phyloP scores from a whole-genome alignment of 1,140 invertebrate genomes.

The Temnothorax longispinosus region DNA sequence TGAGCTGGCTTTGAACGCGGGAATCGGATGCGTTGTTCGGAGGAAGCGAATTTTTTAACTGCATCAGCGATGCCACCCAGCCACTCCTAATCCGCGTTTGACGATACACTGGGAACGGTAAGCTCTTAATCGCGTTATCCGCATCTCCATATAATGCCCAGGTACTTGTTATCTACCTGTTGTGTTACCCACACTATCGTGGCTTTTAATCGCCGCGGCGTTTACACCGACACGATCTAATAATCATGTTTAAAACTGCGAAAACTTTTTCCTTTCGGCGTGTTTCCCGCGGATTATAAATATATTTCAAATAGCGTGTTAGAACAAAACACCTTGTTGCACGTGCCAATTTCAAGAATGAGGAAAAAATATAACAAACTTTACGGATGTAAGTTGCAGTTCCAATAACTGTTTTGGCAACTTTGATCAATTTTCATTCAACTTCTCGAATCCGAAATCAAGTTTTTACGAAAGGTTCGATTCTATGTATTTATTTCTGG shows the following conservation, averaged over 20 bases:
- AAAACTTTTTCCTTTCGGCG: neutral
- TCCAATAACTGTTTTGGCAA: neutral
- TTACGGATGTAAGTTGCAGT: neutral
- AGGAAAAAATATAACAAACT: neutral
- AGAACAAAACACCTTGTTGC: neutral
- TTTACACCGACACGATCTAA: slow-evolving; percentile 55
- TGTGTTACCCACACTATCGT: slow-evolving; percentile 50
- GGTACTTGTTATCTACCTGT: slow-evolving; percentile 69
- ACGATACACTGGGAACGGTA: slow-evolving; percentile 57
- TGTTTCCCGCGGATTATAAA: neutral
- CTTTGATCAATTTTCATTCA: neutral
- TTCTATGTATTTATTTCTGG: neutral
- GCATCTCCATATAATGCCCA: slow-evolving; percentile 71
- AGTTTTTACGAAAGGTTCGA: neutral
- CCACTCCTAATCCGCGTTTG: slow-evolving; percentile 54
- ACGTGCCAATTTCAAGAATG: neutral
- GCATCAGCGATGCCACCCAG: neutral
- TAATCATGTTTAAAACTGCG: slow-evolving; percentile 47
- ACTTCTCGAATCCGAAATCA: neutral
- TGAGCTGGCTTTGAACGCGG: slow-evolving; percentile 1
- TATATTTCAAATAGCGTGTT: neutral
- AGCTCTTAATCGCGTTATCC: slow-evolving; percentile 74
- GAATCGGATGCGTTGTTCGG: slow-evolving; percentile 17
- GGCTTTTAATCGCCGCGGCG: slow-evolving; percentile 63
- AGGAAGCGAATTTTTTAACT: slow-evolving; percentile 48